These are phyloP conservation scores for Coccyzus lansbergi DNA, from an alignment of 2,797 vertebrate genomes.

Conservation along the genomic window DNA sequence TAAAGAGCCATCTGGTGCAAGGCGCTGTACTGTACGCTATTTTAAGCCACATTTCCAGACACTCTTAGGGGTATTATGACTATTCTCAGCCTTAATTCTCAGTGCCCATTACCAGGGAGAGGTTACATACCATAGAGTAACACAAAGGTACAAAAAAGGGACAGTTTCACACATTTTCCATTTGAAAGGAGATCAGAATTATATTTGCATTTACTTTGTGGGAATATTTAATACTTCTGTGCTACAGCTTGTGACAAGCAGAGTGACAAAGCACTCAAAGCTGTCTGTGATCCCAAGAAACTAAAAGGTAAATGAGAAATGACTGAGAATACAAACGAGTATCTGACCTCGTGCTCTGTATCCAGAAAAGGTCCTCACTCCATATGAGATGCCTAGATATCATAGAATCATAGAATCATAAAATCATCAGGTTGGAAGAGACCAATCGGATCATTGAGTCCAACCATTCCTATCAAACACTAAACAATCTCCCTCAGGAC, in stretches of 20 bases:
- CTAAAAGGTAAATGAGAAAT: not conserved
- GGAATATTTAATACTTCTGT: not conserved
- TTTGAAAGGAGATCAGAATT: not conserved
- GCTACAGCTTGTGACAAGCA: not conserved
- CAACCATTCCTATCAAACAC: too few species aligned
- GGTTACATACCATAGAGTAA: not conserved
- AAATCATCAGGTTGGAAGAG: too few species aligned
- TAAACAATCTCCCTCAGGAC: too few species aligned
- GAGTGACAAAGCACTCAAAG: not conserved
- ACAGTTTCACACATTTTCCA: not conserved
- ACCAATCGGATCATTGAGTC: too few species aligned
- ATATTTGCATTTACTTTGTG: not conserved
- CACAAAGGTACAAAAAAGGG: not conserved
- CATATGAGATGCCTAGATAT: not conserved
- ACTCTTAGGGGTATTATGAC: not conserved
- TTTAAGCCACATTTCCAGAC: not conserved
- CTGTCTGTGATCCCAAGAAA: not conserved
- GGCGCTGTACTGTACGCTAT: not conserved
- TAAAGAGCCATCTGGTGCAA: not conserved
- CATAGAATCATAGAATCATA: too few species aligned
- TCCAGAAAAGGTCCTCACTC: not conserved
- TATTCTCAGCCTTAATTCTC: not conserved
- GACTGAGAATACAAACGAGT: not conserved
- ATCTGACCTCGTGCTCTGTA: not conserved
- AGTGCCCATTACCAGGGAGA: not conserved